Base-by-base conservation (phyloP, 2,113 vertebrate species). In the Thunnus maccoyii region DNA sequence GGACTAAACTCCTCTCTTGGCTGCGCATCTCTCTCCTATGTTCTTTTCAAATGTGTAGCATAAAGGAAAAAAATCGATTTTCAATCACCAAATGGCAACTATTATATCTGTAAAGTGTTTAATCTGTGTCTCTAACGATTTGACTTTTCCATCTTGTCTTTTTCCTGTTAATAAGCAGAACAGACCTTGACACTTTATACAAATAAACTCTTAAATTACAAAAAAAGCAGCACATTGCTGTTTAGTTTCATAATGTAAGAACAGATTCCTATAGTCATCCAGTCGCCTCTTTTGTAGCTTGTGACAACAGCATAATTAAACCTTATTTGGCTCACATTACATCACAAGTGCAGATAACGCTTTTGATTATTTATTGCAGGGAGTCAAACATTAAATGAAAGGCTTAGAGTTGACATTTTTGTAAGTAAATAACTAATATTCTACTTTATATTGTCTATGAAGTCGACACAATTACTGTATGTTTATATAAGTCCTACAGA, bases 1-100 rank as follows among this genome's bases (percentile, higher is more conserved):
- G 52, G 44, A 14, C 14, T 70, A 48, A 76, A 69, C 76, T 54
- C 36, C 69, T 72, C 22, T 68, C 51, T 65, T 79, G 54, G 64
- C 22, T 68, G 73, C 50, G 50, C 51, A 10, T 14, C 60, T 76
- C 17, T 32, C 3, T 62, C 18, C 47, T 30, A 22, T 68, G 41
- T 27, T 41, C 36, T 41, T 7, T 60, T 32, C 36, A 66, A n/a
- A 62, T 25, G 46, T 62, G 41, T 32, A 20, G 10, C 11, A 44
- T 17, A 48, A 55, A 18, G 8, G 27, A 56, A 1, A 67, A 66
- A 41, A 7, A 72, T 57, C 48, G 12, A 48, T 41, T 76, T 5
- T 75, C 30, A 52, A 30, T 46, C 13, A 12, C 32, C 50, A 22
- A 20, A 63, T n/a, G 44, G 41, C 15, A n/a, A 27, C 15, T 22